A percentile compares a stretch with the other conserved stretches of the same genome.
Evolutionary conservation across 2,113 vertebrate species (phyloP).

Genomic region (Gymnorhina tibicen): DNA sequence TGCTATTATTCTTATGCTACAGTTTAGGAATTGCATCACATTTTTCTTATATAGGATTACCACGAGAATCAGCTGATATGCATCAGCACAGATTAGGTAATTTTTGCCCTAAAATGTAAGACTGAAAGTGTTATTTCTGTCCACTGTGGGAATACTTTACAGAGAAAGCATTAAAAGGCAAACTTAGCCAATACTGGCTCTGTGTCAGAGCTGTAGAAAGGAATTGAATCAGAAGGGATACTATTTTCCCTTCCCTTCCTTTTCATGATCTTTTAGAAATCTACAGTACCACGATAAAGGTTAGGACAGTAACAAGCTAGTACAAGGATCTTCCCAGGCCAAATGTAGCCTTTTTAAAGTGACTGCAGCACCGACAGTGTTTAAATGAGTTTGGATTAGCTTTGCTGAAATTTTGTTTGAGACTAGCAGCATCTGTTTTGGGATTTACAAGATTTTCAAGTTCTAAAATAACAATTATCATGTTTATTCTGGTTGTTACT

Average conservation of each 20-base stretch:
- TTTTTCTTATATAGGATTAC: neutral
- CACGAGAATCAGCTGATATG: neutral
- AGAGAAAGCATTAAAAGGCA: neutral
- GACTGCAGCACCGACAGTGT: neutral
- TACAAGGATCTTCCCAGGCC: neutral
- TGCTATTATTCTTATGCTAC: neutral
- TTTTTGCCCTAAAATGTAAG: neutral
- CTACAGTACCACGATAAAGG: neutral
- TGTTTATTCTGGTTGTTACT: neutral
- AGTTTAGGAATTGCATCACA: neutral
- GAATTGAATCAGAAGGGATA: neutral
- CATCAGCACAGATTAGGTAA: neutral
- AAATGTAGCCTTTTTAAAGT: neutral
- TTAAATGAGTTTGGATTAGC: neutral
- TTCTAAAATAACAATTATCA: neutral
- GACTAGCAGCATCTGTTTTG: neutral
- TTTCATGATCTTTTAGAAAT: neutral
- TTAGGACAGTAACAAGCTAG: neutral
- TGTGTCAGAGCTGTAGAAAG: neutral
- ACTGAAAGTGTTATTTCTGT: neutral
- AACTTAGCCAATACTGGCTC: neutral
- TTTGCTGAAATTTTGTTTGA: neutral
- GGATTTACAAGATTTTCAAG: neutral
- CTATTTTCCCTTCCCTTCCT: neutral
- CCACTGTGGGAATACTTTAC: neutral